Evolutionary conservation across 2,888 invertebrate species (phyloP).

Genomic region (Gnatocerus cornutus): DNA sequence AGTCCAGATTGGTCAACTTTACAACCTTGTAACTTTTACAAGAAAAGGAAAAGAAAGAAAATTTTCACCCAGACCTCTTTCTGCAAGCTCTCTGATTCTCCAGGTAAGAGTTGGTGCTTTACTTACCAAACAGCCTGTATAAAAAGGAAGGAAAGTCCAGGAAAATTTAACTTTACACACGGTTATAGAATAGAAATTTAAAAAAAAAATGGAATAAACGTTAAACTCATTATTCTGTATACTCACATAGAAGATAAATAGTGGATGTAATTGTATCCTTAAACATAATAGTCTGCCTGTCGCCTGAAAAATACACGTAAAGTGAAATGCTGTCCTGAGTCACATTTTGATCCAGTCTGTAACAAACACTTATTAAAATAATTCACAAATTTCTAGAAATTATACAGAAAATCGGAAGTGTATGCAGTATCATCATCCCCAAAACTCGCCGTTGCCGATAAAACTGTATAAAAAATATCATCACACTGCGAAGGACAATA

Average conservation of each 20-base stretch:
- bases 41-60: too few species aligned
- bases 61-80: too few species aligned
- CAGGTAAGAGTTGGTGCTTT: too few species aligned
- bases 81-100: too few species aligned
- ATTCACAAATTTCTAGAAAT: neutral
- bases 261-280: constrained; percentile 65
- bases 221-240: constrained; percentile 1
- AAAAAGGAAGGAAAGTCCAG: too few species aligned
- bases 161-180: too few species aligned
- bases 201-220: too few species aligned
- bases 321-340: constrained; percentile 58
- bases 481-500: constrained; percentile 65
- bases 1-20: too few species aligned
- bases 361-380: constrained; percentile 19
- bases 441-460: constrained; percentile 53
- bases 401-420: constrained; percentile 40
- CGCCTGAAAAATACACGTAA: constrained; percentile 62
- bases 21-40: too few species aligned
- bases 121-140: too few species aligned
- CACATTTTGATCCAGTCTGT: constrained; percentile 49
- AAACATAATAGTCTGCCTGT: constrained; percentile 61
- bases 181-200: too few species aligned
- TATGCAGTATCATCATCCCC: constrained; percentile 33
- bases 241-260: constrained; percentile 65
- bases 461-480: constrained; percentile 60